Conservation (phyloP, 2,888 invertebrate genomes). For the Calliphora vomitoria region DNA sequence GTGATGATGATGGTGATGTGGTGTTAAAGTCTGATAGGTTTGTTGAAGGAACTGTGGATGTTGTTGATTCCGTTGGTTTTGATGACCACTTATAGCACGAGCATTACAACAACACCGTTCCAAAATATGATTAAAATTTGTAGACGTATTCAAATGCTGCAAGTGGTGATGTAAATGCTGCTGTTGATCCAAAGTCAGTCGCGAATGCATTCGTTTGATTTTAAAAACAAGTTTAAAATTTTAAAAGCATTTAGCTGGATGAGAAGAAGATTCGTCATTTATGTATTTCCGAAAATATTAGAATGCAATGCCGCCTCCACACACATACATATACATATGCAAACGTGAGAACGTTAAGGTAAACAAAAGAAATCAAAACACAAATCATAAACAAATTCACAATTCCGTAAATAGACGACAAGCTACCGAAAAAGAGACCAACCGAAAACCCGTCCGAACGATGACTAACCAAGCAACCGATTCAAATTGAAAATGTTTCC, state of each 20-base stretch:
- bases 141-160: constrained; percentile 76
- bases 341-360: too few species aligned
- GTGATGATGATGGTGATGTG: constrained; percentile 70
- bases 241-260: constrained; percentile 31
- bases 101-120: constrained; percentile 82
- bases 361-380: constrained; percentile 25
- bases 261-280: not conserved
- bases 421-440: constrained; percentile 55
- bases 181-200: constrained; percentile 80
- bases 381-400: constrained; percentile 13
- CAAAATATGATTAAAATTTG: constrained; percentile 77
- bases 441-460: constrained; percentile 51
- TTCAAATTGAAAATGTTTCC: constrained; percentile 54
- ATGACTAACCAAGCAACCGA: constrained; percentile 65
- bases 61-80: constrained; percentile 68
- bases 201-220: constrained; percentile 82
- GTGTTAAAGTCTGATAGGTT: constrained; percentile 63
- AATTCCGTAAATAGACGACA: constrained; percentile 23
- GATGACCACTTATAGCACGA: constrained; percentile 73
- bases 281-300: not conserved
- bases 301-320: not conserved
- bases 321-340: not conserved
- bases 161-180: constrained; percentile 78
- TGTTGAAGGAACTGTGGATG: constrained; percentile 69
- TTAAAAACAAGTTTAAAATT: constrained; percentile 17